Evolutionary conservation across 37 sponge, comb jelly and placozoan genomes (phyloP).

Genomic region (Halichondria panicea): DNA sequence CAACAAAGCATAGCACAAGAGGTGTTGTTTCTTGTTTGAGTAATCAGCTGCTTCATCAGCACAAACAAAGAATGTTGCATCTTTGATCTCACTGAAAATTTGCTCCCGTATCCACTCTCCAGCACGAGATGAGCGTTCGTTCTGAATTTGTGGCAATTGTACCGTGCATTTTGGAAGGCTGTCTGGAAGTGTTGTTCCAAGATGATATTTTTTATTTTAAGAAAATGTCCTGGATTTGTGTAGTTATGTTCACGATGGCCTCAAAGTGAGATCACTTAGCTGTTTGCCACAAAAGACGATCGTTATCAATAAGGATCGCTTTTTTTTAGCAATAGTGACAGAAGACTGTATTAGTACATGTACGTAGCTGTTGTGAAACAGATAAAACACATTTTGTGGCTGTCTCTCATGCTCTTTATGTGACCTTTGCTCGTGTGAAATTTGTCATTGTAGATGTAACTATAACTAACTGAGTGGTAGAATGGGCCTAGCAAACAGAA

Average conservation of each 20-base stretch:
- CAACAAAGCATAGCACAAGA: constrained; percentile 41
- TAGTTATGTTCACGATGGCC: constrained; percentile 23
- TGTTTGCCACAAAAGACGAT: constrained; percentile 42
- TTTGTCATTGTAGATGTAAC: constrained; percentile 33
- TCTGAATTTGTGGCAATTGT: constrained; percentile 37
- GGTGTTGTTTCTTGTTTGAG: constrained; percentile 47
- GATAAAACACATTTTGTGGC: background rate
- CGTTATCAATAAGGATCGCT: constrained; percentile 19
- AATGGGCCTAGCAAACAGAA: constrained; percentile 19
- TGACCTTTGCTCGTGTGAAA: constrained; percentile 38
- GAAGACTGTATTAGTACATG: too few species aligned
- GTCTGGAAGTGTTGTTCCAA: constrained; percentile 34
- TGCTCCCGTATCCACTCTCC: constrained; percentile 17
- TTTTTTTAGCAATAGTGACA: background rate
- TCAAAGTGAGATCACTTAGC: constrained; percentile 26
- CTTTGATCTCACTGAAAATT: constrained; percentile 29
- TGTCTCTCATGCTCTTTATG: constrained; percentile 8
- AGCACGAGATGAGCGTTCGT: constrained; percentile 28
- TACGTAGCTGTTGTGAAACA: too few species aligned
- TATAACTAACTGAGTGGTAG: background rate
- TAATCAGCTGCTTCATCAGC: constrained; percentile 41
- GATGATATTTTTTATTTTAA: constrained; percentile 38
- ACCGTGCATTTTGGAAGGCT: constrained; percentile 41
- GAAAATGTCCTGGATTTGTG: constrained; percentile 43
- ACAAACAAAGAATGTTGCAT: constrained; percentile 35